These are phyloP conservation scores for Mola mola DNA, from an alignment of 2,113 vertebrate species.

Conservation along the genomic window DNA sequence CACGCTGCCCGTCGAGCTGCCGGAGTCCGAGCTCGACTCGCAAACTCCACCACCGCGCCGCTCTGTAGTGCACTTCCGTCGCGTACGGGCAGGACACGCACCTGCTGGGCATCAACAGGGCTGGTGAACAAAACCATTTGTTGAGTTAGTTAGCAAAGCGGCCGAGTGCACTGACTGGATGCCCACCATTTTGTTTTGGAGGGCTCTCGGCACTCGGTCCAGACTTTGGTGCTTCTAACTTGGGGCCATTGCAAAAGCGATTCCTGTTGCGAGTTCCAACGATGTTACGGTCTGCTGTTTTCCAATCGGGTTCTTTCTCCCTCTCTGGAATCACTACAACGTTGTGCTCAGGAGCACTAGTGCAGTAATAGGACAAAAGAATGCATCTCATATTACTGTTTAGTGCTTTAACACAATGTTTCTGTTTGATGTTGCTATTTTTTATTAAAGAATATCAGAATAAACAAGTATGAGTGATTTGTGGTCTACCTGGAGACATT, in stretches of 20 bases:
- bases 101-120: slow-evolving; percentile 48
- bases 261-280: slow-evolving; percentile 74
- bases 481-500: slow-evolving; percentile 66
- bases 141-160: neutral
- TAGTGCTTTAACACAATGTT: neutral
- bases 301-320: slow-evolving; percentile 84
- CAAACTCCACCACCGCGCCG: slow-evolving; percentile 86
- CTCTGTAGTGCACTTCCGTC: slow-evolving; percentile 83
- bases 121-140: neutral
- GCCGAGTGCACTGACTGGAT: too few species aligned
- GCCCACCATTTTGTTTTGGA: slow-evolving; percentile 79
- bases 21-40: slow-evolving; percentile 93
- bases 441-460: neutral
- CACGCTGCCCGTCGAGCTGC: slow-evolving; percentile 92
- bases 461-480: neutral
- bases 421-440: neutral
- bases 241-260: slow-evolving; percentile 78
- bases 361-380: neutral
- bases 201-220: slow-evolving; percentile 57
- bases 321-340: slow-evolving; percentile 79
- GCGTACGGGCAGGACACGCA: slow-evolving; percentile 66
- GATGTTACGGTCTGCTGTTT: slow-evolving; percentile 70
- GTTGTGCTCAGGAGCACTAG: slow-evolving; percentile 86
- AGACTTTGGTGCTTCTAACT: slow-evolving; percentile 78
- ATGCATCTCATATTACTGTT: neutral